Base-by-base conservation (phyloP, 2,888 invertebrate species). In the Andrena minutula region DNA sequence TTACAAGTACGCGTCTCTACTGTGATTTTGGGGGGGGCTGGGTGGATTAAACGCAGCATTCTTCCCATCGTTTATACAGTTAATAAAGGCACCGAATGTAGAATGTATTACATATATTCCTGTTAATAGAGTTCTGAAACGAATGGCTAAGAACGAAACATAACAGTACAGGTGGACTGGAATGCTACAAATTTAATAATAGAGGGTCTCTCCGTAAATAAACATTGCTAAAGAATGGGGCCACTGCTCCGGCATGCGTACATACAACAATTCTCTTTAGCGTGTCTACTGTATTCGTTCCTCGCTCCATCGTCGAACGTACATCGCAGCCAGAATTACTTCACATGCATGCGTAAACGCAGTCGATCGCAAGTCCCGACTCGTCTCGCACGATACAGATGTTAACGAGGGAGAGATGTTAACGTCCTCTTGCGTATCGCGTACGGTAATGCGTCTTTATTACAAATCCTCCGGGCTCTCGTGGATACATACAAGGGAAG, bases 241-340 rank as follows among this genome's bases (percentile, higher is more conserved):
- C 72, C 47, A 53, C 63, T 79, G 56, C 47, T 41, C 68, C 30
- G n/a, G 64, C 85, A 86, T 85, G 85, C 83, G 66, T 80, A 86
- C 86, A 86, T 61, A 80, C 78, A 74, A 82, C 63, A 83, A 65
- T 84, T 85, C 71, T 75, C 51, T 82, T 75, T 75, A 35, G 8
- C 73, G 75, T 75, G 80, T 79, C 72, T 47, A 83, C 61, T 73
- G 47, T 60, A 56, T 69, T 69, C 49, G 28, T 72, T 60, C 41
- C n/a, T 51, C 73, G 65, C 76, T 63, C 47, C 47, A 12, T 47
- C 26, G 20, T 41, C 58, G 1, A 64, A 26, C 49, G 2, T 75
- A 80, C 65, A 71, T 51, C 10, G 8, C 53, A 68, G 30, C 47
- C 47, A 81, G 70, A 66, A 64, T 72, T 68, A 68, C 63, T 66